Evolutionary conservation across 23 tunicate genomes (phyloP).

Genomic region (Aplidium turbinatum): DNA sequence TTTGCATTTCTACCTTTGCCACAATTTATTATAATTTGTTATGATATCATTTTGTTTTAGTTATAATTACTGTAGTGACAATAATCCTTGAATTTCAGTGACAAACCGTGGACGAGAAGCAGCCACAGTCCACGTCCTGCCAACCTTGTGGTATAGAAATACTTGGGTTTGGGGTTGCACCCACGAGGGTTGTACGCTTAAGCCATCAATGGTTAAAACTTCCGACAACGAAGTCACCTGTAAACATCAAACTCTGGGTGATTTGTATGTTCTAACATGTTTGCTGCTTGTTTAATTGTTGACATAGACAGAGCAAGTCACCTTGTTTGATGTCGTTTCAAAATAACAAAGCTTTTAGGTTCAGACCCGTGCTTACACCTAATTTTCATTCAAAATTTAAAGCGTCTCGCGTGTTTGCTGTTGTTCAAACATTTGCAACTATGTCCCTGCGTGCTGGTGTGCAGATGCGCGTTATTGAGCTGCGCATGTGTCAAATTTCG

Average conservation of each 20-base stretch:
- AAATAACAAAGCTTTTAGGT: too few species aligned
- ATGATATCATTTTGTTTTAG: background rate
- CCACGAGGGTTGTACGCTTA: slow-evolving; percentile 91
- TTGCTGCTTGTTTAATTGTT: background rate
- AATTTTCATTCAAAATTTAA: too few species aligned
- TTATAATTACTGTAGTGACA: background rate
- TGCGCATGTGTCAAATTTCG: too few species aligned
- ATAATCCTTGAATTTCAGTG: slow-evolving; percentile 26
- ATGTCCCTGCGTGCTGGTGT: too few species aligned
- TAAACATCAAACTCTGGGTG: slow-evolving; percentile 78
- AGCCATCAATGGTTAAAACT: slow-evolving; percentile 56
- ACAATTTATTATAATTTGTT: background rate
- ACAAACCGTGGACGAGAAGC: slow-evolving; percentile 74
- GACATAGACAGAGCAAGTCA: too few species aligned
- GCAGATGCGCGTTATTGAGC: too few species aligned
- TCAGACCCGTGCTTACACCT: too few species aligned
- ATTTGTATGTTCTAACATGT: background rate
- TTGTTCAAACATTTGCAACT: too few species aligned
- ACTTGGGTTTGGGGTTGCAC: slow-evolving; percentile 97
- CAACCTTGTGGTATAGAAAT: slow-evolving; percentile 85
- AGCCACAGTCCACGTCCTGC: slow-evolving; percentile 71
- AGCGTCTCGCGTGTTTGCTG: too few species aligned
- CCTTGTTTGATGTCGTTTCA: too few species aligned
- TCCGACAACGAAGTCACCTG: slow-evolving; percentile 40
- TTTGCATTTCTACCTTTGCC: background rate